Percentiles rank a stretch among this genome's conserved stretches.
Evolutionary conservation across 2,888 invertebrate genomes (phyloP).

Genomic region (Macrophya alboannulata): DNA sequence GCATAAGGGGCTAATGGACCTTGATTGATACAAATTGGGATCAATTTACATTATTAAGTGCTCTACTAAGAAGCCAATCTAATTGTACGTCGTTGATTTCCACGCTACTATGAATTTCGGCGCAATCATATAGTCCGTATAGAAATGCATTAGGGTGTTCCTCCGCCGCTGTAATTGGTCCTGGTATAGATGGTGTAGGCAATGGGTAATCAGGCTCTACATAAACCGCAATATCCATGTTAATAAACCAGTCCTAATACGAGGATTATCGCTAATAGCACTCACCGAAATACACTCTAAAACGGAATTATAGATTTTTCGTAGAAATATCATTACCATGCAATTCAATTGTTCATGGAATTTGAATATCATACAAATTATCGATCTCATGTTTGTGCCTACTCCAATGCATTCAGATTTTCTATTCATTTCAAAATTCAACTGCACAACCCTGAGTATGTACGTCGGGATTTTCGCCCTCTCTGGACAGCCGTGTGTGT

Average conservation of each 20-base stretch:
- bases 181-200: background rate
- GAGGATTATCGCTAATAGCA: background rate
- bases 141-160: background rate
- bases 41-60: background rate
- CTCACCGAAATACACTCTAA: background rate
- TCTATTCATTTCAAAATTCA: background rate
- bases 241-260: background rate
- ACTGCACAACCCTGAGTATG: background rate
- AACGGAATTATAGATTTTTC: background rate
- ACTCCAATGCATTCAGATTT: background rate
- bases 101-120: background rate
- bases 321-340: background rate
- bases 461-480: background rate
- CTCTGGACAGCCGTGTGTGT: background rate
- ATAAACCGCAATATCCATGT: background rate
- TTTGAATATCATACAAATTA: background rate
- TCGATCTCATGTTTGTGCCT: background rate
- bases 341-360: too few species aligned
- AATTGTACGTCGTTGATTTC: background rate
- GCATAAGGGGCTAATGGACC: background rate
- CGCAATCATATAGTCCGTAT: background rate
- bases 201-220: background rate
- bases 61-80: background rate
- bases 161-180: background rate
- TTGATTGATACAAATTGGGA: conserved; percentile 14